Conservation (phyloP, 2,888 invertebrate species). For the Phania funesta region DNA sequence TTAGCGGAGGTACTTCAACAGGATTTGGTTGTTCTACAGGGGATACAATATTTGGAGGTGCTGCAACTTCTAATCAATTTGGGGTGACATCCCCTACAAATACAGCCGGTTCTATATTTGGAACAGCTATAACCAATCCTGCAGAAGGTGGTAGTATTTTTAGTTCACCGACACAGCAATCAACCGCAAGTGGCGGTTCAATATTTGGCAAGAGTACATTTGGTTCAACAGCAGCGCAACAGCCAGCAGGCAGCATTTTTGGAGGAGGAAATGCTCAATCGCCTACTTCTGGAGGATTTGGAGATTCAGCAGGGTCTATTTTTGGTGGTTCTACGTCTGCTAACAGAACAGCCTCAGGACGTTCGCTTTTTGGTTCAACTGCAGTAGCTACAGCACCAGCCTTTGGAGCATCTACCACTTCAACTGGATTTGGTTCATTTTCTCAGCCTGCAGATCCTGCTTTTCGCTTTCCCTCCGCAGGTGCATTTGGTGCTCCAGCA, state of each 20-base stretch:
- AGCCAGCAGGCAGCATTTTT: slow-evolving; percentile 69
- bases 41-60: slow-evolving; percentile 73
- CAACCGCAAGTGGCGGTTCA: slow-evolving; percentile 63
- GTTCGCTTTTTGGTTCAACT: slow-evolving; percentile 70
- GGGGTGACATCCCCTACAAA: slow-evolving; percentile 48
- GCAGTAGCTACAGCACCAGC: slow-evolving; percentile 59
- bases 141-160: slow-evolving; percentile 73
- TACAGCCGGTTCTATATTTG: slow-evolving; percentile 64
- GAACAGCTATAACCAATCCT: slow-evolving; percentile 59
- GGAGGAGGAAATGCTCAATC: slow-evolving; percentile 50
- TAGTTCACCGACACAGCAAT: slow-evolving; percentile 68
- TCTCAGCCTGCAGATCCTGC: slow-evolving; percentile 70
- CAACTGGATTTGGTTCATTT: slow-evolving; percentile 72
- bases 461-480: slow-evolving; percentile 70
- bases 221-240: slow-evolving; percentile 50
- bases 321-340: slow-evolving; percentile 62
- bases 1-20: slow-evolving; percentile 65
- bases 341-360: slow-evolving; percentile 52
- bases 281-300: slow-evolving; percentile 54
- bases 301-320: slow-evolving; percentile 67
- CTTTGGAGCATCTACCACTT: slow-evolving; percentile 63
- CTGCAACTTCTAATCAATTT: slow-evolving; percentile 52
- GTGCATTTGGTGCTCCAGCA: slow-evolving; percentile 59
- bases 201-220: slow-evolving; percentile 67
- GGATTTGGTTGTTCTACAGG: slow-evolving; percentile 52